phyloP scores from a whole-genome alignment of 2,888 invertebrate species.

The Autographa pulchrina region DNA sequence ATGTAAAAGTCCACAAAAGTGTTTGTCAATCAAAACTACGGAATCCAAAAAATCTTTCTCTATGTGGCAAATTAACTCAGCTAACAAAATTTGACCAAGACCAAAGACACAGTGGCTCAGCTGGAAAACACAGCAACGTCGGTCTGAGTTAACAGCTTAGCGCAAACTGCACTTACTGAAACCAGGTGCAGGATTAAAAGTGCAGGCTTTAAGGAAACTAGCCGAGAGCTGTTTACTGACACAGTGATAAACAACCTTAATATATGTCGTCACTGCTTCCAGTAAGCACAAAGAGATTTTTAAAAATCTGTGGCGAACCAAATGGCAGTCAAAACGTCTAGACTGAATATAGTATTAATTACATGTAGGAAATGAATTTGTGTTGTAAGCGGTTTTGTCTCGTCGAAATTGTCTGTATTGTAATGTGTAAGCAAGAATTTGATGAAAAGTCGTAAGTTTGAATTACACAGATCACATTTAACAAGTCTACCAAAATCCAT shows the following conservation, averaged over 20 bases:
- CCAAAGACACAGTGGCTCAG: constrained; percentile 44
- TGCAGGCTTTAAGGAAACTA: constrained; percentile 69
- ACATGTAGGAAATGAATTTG: no score
- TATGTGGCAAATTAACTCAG: neutral
- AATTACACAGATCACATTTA: constrained; percentile 3
- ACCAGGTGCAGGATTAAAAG: constrained; percentile 83
- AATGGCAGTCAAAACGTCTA: no score
- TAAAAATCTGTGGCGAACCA: neutral
- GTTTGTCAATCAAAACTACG: neutral
- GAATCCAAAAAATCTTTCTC: neutral
- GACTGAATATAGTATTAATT: no score
- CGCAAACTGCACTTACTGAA: constrained; percentile 79
- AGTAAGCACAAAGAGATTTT: neutral
- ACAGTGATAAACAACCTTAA: constrained; percentile 41
- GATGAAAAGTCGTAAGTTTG: neutral
- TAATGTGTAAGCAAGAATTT: neutral
- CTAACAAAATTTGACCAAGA: constrained; percentile 19
- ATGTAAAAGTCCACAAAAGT: no score
- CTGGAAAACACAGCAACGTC: constrained; percentile 50
- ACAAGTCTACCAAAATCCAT: constrained; percentile 19
- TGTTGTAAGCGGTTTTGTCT: neutral
- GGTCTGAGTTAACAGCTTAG: constrained; percentile 48
- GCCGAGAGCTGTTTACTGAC: constrained; percentile 37
- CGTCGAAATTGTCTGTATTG: neutral
- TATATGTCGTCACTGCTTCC: constrained; percentile 25